These are phyloP conservation scores for Neostethus bicornis DNA, from an alignment of 2,797 vertebrate species.

Conservation along the genomic window DNA sequence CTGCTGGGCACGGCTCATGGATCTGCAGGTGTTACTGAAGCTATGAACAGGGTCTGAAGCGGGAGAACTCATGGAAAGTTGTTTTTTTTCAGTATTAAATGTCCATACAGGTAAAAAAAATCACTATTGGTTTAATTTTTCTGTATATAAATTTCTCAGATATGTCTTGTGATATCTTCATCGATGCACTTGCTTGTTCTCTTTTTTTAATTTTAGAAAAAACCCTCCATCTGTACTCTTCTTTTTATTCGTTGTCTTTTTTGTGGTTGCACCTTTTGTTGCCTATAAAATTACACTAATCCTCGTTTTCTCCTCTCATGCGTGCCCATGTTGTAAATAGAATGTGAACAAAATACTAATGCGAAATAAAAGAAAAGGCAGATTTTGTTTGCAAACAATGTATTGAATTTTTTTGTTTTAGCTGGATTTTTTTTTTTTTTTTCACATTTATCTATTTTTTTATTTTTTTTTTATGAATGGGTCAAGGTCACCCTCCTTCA, in stretches of 20 bases:
- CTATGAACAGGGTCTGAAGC: conserved; percentile 74
- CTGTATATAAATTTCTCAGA: conserved; percentile 24
- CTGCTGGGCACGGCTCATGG: conserved; percentile 17
- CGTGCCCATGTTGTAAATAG: conserved; percentile 81
- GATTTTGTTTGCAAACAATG: conserved; percentile 79
- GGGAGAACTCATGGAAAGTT: conserved; percentile 20
- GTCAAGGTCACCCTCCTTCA: too few species aligned
- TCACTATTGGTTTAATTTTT: conserved; percentile 8
- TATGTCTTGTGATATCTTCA: conserved; percentile 13
- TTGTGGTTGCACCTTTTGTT: conserved; percentile 8
- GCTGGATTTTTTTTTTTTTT: too few species aligned
- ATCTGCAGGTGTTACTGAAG: conserved; percentile 44
- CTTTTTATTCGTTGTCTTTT: conserved; percentile 11
- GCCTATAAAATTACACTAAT: conserved; percentile 50
- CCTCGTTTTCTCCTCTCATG: conserved; percentile 56
- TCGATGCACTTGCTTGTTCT: conserved; percentile 14
- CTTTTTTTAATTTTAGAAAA: too few species aligned
- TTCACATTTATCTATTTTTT: too few species aligned
- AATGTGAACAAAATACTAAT: conserved; percentile 83
- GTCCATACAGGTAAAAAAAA: conserved; percentile 8
- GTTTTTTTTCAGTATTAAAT: conserved; percentile 69
- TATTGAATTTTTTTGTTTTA: conserved; percentile 25
- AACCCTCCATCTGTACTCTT: conserved; percentile 6
- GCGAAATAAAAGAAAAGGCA: conserved; percentile 81
- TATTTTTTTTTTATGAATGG: too few species aligned